Evolutionary conservation across 2,888 invertebrate genomes (phyloP).

Genomic region (Microchrysa polita): DNA sequence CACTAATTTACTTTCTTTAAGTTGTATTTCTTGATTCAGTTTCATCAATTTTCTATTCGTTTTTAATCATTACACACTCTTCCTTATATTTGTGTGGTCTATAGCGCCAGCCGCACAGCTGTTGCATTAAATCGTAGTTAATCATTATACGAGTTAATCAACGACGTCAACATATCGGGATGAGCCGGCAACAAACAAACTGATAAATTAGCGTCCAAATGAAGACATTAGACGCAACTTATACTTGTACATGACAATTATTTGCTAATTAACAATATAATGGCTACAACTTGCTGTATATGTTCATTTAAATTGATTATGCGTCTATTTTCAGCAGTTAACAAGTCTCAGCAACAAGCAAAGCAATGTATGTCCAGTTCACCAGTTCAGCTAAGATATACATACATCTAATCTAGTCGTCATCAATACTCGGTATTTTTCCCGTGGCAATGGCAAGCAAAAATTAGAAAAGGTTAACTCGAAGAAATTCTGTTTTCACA

Average conservation of each 20-base stretch:
- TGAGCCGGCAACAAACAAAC: slow-evolving; percentile 6
- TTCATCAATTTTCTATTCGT: too few relatives aligned
- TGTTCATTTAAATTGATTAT: slow-evolving; percentile 38
- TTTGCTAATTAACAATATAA: slow-evolving; percentile 42
- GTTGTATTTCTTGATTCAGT: too few relatives aligned
- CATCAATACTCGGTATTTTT: slow-evolving; percentile 3
- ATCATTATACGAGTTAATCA: too few relatives aligned
- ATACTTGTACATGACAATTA: slow-evolving; percentile 42
- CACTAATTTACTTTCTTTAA: too few relatives aligned
- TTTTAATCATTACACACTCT: too few relatives aligned
- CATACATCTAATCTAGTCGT: too few relatives aligned
- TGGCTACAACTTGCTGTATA: slow-evolving; percentile 32
- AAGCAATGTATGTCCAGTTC: slow-evolving; percentile 1
- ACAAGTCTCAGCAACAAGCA: slow-evolving; percentile 30
- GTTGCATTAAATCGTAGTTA: not conserved
- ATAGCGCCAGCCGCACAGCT: not conserved
- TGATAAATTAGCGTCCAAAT: slow-evolving; percentile 41
- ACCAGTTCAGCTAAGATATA: too few relatives aligned
- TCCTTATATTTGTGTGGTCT: not conserved
- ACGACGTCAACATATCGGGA: too few relatives aligned
- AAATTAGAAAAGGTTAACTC: slow-evolving; percentile 44
- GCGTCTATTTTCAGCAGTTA: slow-evolving; percentile 21
- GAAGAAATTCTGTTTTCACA: slow-evolving; percentile 34
- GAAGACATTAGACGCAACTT: slow-evolving; percentile 40
- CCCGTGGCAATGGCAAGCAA: slow-evolving; percentile 12